These are phyloP conservation scores for Elaphurus davidianus DNA, from an alignment of 2,113 vertebrate genomes.

Conservation along the genomic window DNA sequence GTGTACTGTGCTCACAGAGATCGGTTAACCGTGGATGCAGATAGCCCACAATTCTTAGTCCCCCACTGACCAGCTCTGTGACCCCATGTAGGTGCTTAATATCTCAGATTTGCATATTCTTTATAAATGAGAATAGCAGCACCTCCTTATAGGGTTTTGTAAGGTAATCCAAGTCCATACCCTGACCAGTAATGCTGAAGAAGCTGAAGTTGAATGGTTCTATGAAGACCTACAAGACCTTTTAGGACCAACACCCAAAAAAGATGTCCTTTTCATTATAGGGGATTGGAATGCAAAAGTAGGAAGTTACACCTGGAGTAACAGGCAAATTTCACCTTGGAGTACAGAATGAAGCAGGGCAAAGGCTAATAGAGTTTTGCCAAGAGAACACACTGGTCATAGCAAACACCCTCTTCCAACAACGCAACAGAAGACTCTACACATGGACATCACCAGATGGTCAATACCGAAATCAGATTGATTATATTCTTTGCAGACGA, in stretches of 20 bases:
- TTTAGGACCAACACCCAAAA: not conserved
- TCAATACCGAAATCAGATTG: not conserved
- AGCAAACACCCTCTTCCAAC: not conserved
- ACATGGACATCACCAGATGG: not conserved
- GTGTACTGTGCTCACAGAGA: not conserved
- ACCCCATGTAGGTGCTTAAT: not conserved
- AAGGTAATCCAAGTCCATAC: not conserved
- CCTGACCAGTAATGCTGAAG: not conserved
- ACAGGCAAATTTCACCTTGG: not conserved
- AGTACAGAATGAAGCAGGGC: not conserved
- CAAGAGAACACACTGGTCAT: not conserved
- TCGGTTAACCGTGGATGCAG: not conserved
- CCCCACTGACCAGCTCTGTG: not conserved
- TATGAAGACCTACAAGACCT: not conserved
- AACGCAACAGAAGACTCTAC: not conserved
- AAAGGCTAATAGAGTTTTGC: not conserved
- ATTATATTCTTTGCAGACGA: not conserved
- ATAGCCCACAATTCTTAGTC: not conserved
- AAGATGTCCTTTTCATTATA: not conserved
- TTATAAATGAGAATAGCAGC: slow-evolving; percentile 21
- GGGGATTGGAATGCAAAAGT: not conserved
- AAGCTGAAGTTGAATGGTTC: not conserved
- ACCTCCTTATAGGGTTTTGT: not conserved
- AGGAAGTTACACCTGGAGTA: not conserved
- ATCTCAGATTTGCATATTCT: not conserved